Conservation (phyloP, 2,113 vertebrate species). For the Crotalus tigris region DNA sequence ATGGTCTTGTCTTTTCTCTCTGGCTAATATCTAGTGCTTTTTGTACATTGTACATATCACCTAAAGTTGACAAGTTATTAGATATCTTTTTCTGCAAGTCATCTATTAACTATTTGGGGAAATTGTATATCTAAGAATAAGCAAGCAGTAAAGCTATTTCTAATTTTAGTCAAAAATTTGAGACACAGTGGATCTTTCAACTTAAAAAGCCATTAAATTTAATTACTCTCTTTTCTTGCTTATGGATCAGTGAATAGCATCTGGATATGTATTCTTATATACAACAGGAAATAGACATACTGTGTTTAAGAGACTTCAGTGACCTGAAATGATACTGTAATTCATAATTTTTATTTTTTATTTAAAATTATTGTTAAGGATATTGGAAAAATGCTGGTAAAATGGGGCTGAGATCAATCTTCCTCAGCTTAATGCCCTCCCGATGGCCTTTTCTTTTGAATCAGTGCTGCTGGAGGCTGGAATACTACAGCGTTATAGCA, state of each 20-base stretch:
- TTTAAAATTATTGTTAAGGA: neutral
- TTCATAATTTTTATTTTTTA: neutral
- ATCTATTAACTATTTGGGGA: neutral
- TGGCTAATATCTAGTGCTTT: neutral
- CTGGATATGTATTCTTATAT: neutral
- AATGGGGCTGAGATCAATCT: neutral
- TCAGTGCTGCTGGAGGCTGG: neutral
- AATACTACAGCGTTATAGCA: neutral
- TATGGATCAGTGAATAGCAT: neutral
- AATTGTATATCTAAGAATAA: slow-evolving; percentile 1
- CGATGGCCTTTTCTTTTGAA: neutral
- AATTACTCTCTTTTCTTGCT: neutral
- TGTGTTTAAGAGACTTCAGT: neutral
- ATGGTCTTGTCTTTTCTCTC: neutral
- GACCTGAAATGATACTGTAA: neutral
- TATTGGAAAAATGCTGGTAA: neutral
- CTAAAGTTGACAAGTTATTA: slow-evolving; percentile 13
- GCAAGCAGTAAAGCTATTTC: slow-evolving; percentile 12
- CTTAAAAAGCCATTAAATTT: neutral
- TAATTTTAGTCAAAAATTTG: neutral
- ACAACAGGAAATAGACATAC: neutral
- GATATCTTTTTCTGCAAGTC: neutral
- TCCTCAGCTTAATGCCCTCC: neutral
- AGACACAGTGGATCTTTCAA: neutral
- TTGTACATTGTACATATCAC: neutral